Evolutionary conservation across 2,113 vertebrate genomes (phyloP).

Genomic region (Melanerpes formicivorus): DNA sequence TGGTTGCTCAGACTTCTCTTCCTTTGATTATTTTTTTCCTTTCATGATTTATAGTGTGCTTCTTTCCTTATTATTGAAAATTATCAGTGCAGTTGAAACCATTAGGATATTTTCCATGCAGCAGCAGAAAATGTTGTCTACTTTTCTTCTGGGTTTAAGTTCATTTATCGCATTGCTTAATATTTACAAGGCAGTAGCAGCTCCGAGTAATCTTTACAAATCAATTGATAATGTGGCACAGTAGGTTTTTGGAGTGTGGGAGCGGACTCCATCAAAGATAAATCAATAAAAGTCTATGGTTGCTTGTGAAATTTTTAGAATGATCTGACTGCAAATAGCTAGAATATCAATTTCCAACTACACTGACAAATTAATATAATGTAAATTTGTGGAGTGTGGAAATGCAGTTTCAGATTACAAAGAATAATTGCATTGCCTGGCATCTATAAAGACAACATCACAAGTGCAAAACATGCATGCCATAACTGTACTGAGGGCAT

Average conservation of each 20-base stretch:
- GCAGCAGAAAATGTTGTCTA: not conserved
- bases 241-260: not conserved
- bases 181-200: constrained; percentile 5
- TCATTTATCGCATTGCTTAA: not conserved
- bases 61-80: not conserved
- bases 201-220: constrained; percentile 14
- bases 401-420: not conserved
- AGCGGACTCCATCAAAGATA: not conserved
- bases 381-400: not conserved
- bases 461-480: not conserved
- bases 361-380: not conserved
- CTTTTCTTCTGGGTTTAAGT: not conserved
- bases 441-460: not conserved
- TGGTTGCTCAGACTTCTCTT: not conserved
- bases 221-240: not conserved
- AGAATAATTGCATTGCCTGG: not conserved
- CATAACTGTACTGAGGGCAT: not conserved
- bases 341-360: not conserved
- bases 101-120: not conserved
- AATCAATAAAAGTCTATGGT: not conserved
- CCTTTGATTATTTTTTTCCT: constrained; percentile 25
- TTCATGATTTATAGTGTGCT: not conserved
- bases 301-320: not conserved
- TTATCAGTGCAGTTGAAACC: not conserved
- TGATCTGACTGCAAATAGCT: not conserved